Conservation (phyloP, 30 jellyfish, hydroid and myxozoan genomes). For the Turritopsis rubra region DNA sequence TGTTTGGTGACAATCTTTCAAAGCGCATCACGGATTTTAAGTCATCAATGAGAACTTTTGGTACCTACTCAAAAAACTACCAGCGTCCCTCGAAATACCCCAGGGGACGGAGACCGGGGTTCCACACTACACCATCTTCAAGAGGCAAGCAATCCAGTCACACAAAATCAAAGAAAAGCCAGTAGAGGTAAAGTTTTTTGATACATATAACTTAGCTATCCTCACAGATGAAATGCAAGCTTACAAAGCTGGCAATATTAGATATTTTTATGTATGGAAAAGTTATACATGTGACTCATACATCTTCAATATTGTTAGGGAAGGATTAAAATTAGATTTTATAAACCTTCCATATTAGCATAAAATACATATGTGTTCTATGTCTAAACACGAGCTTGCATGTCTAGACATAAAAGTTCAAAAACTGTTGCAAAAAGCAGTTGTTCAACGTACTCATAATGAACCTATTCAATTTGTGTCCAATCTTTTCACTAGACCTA, state of each 20-base stretch:
- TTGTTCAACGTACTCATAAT: neutral
- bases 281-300: neutral
- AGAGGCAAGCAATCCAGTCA: neutral
- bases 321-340: neutral
- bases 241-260: neutral
- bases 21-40: too few species aligned
- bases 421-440: neutral
- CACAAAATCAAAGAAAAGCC: neutral
- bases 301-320: neutral
- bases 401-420: neutral
- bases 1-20: too few species aligned
- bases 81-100: neutral
- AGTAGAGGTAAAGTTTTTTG: neutral
- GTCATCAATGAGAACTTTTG: neutral
- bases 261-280: neutral
- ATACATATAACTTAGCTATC: too few species aligned
- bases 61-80: neutral
- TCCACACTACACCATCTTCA: neutral
- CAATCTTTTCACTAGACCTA: neutral
- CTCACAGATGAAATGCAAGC: neutral
- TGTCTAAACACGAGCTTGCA: neutral
- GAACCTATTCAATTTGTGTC: neutral
- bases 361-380: neutral
- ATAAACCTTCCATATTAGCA: neutral
- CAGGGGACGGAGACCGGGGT: neutral